Base-by-base conservation (phyloP, 2,113 vertebrate species). In the Petromus typicus region DNA sequence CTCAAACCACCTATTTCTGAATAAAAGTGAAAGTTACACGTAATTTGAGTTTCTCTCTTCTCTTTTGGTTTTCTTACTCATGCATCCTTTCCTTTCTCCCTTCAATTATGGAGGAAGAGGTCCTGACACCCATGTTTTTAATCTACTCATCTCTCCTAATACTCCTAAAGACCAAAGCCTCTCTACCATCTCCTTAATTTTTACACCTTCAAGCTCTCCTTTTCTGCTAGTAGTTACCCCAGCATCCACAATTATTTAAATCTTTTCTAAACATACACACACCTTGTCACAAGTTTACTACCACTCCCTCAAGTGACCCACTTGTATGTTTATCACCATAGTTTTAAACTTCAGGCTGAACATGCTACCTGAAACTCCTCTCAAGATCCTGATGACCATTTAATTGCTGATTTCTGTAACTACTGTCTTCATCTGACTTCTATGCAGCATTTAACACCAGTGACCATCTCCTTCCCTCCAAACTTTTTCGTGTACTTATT, bases 191-290 rank as follows among this genome's bases (percentile, higher is more conserved):
- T 48, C 3, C 30, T 66, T 71, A 9, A 40, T 64, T 67, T 76
- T 56, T 48, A n/a, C 10, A 43, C 43, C 71, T 89, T 63, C 8
- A 37, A 16, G 69, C 63, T 84, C 45, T 78, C n/a, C 23, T 32
- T 80, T 85, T 48, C 40, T 56, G 80, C 5, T 48, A 11, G 40
- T 66, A 73, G 63, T 80, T 73, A 16, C 86, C 51, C 32, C n/a
- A 93, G 59, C 54, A 93, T 43, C 67, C 16, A 86, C 73, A 87
- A 48, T 63, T 69, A 83, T 16, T 79, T 91, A 87, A 87, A 89
- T 86, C 12, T 66, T 11, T 67, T 13, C 86, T 92, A 56, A 91
- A 63, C 6, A 43, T 34, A 69, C 30, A 83, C 18, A 88, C 48
- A 18, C 37, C 23, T 37, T 73, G 32, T 37, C 40, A 82, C 67